Conservation (phyloP, 2,888 invertebrate species). For the Lepidonotus clava region DNA sequence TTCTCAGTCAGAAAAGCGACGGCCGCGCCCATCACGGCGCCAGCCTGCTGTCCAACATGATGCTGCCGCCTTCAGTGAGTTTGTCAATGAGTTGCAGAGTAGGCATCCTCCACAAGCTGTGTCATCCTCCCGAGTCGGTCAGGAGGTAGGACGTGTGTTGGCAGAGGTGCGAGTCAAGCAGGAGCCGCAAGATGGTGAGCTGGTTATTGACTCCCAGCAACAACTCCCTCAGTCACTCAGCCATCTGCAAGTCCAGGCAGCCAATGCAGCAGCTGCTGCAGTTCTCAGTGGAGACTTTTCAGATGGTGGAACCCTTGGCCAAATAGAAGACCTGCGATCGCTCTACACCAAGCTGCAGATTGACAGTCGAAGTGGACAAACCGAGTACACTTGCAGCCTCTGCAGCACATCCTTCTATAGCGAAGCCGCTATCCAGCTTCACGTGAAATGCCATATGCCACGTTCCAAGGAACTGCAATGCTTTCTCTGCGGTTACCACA, state of each 20-base stretch:
- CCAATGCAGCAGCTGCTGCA: neutral
- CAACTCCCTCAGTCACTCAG: neutral
- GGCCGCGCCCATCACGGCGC: neutral
- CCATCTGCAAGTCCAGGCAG: neutral
- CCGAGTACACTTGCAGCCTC: slow-evolving; percentile 45
- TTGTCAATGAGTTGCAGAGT: slow-evolving; percentile 10
- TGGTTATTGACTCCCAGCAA: neutral
- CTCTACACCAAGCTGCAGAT: slow-evolving; percentile 34
- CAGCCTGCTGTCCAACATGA: neutral
- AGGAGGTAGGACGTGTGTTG: slow-evolving; percentile 1
- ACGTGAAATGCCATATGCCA: slow-evolving; percentile 42
- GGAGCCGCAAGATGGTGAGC: neutral
- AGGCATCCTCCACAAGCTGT: neutral
- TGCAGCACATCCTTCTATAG: slow-evolving; percentile 50
- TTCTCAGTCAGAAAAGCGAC: neutral
- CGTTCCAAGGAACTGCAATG: slow-evolving; percentile 42
- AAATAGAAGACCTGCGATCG: neutral
- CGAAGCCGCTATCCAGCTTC: slow-evolving; percentile 41
- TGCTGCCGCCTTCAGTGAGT: slow-evolving; percentile 36
- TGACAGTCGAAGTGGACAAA: slow-evolving; percentile 33
- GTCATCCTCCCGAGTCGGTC: neutral
- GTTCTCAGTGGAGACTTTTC: too few relatives aligned
- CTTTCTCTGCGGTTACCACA: slow-evolving; percentile 48
- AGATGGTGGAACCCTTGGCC: too few relatives aligned
- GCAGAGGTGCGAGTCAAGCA: slow-evolving; percentile 22